Base-by-base conservation (phyloP, 2,797 vertebrate genomes). In the Poecile montanus region DNA sequence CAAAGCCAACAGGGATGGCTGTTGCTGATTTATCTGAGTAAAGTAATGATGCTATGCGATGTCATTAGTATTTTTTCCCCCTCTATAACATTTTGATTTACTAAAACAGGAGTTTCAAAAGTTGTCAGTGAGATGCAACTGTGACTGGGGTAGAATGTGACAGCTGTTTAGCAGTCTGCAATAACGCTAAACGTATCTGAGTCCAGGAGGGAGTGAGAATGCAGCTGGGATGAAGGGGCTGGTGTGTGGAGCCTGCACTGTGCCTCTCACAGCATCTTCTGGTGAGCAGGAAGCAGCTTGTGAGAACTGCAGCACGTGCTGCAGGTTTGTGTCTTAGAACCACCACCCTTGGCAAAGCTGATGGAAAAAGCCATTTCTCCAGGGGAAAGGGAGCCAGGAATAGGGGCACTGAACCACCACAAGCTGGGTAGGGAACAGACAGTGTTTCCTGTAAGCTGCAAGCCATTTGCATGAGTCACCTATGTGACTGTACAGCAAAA, bases 391-490 rank as follows among this genome's bases (percentile, higher is more conserved):
- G 62, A 95, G 58, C 42, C 22, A 57, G 30, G 32, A 77, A 89
- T 53, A 72, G 79, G 58, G 62, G 78, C 81, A 85, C 32, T 54
- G 62, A 68, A 44, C 34, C 68, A 47, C 65, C 54, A 67, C 38
- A 76, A 51, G 47, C 68, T 78, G 82, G 32, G 36, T 1, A 65
- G 23, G 57, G 84, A 85, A 54, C 72, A 84, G 77, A 32, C 23
- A 9, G 40, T 15, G 34, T 85, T 95, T 92, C 78, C 84, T 93
- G 77, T 48, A 67, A 91, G 34, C 71, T 91, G 89, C 76, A 85
- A 58, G 65, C 58, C 8, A n/a, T 71, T 89, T 61, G 34, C 13
- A 13, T 87, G 87, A 92, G 81, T 92, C 72, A 88, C 72, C 34
- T 66, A 13, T 3, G 32, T 73, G 78, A 12, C 61, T 93, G 60